phyloP scores from a whole-genome alignment of 2,113 vertebrate species.

The Morone chrysops region DNA sequence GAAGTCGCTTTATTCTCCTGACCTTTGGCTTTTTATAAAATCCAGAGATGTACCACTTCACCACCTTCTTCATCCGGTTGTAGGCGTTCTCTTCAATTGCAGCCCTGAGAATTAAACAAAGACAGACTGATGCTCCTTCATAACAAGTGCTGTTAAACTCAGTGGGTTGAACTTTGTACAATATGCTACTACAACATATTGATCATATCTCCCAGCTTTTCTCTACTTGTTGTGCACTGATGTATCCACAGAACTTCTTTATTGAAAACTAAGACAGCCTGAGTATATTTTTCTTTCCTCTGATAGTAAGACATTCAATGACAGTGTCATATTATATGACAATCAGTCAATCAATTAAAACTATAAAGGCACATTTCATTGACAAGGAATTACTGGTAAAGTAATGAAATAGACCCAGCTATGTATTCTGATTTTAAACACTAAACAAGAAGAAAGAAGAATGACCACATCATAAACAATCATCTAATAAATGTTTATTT shows the following conservation, averaged over 20 bases:
- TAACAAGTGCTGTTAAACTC: not conserved
- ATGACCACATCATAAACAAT: too few species aligned
- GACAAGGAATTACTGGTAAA: not conserved
- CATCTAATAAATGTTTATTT: not conserved
- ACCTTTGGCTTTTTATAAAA: constrained; percentile 99
- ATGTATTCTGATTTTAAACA: not conserved
- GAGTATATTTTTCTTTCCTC: not conserved
- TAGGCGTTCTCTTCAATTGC: constrained; percentile 97
- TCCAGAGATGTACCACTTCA: constrained; percentile 99
- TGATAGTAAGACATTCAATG: too few species aligned
- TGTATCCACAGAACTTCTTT: not conserved
- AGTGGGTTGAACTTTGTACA: not conserved
- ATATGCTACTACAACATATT: too few species aligned
- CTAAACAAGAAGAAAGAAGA: not conserved
- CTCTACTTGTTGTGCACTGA: not conserved
- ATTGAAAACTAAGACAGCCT: not conserved
- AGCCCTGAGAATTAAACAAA: constrained; percentile 83
- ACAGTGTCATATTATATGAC: not conserved
- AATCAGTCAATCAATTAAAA: not conserved
- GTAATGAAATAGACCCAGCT: not conserved
- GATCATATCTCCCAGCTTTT: not conserved
- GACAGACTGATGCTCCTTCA: not conserved
- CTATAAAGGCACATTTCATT: not conserved
- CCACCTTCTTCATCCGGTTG: constrained; percentile 96
- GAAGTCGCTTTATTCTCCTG: not conserved